These are phyloP conservation scores for Pteruthius melanotis DNA, from an alignment of 2,113 vertebrate genomes.

Conservation along the genomic window DNA sequence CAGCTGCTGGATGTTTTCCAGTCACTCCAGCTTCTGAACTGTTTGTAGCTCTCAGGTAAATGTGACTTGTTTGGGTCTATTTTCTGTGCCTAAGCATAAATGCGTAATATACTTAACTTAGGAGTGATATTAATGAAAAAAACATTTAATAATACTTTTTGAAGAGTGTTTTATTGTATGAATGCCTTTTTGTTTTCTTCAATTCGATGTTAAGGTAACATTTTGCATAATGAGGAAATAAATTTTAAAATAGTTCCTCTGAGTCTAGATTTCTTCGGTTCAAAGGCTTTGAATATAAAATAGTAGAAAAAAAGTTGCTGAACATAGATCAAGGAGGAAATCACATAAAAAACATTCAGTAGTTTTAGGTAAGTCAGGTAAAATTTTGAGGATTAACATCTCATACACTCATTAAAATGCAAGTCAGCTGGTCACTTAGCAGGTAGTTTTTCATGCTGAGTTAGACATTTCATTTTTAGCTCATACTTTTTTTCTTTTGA, in stretches of 20 bases:
- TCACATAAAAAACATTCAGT: background rate
- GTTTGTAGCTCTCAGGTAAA: background rate
- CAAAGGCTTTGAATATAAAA: background rate
- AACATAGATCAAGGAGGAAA: background rate
- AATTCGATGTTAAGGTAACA: background rate
- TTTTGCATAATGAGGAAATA: background rate
- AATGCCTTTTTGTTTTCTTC: background rate
- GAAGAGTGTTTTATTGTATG: background rate
- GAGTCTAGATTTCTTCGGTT: background rate
- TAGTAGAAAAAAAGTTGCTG: background rate
- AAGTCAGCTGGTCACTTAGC: background rate
- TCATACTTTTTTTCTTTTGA: background rate
- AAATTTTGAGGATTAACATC: background rate
- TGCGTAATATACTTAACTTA: background rate
- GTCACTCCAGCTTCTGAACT: background rate
- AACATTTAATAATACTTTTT: background rate
- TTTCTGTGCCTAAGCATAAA: background rate
- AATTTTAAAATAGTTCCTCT: background rate
- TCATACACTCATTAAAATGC: background rate
- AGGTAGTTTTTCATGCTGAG: background rate
- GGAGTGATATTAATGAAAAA: background rate
- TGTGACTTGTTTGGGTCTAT: background rate
- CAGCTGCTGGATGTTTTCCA: background rate
- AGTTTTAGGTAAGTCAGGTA: background rate
- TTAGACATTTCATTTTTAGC: background rate